Base-by-base conservation (phyloP, 2,113 vertebrate species). In the Nothobranchius furzeri region DNA sequence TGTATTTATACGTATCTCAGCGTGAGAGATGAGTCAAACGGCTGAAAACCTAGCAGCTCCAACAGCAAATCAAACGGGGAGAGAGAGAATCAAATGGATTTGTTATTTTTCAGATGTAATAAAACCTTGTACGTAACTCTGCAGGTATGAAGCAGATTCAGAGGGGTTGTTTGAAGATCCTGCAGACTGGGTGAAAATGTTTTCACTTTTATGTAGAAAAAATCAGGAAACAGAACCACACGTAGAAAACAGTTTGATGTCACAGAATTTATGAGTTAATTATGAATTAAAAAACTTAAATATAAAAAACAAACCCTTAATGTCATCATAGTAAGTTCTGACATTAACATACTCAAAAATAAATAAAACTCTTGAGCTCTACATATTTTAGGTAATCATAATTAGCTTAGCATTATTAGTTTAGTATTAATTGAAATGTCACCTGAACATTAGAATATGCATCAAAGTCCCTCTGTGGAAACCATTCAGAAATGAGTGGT, bases 21-120 rank as follows among this genome's bases (percentile, higher is more conserved):
- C 15, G 14, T 57, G 71, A 70, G 7, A 5, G 54, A 73, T 79
- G 9, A 57, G 25, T 60, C 12, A 45, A 45, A 45, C 9, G 10
- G 0, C 40, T 51, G 17, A 58, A 48, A 47, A 75, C 24, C 52
- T 17, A 57, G 6, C 20, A 12, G 25, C 47, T 12, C 58, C 45
- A 36, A 46, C 59, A 64, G 15, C 6, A 3, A 5, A 14, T 5
- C 13, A 6, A 1, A 69, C n/a, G 11, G 11, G 43, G 43, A 11
- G 12, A 45, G 37, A 40, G 42, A 42, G 36, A 71, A 30, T 50
- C 58, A 80, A 47, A 47, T 14, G 12, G 12, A 1, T 47, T 47
- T 47, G 6, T 47, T 14, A 13, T 14, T 14, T 47, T 11, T 47
- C 13, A 47, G 46, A 14, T 47, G 5, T 13, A 47, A 1, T 13